Base-by-base conservation (phyloP, 1,140 invertebrate genomes). In the Tenebrio molitor region DNA sequence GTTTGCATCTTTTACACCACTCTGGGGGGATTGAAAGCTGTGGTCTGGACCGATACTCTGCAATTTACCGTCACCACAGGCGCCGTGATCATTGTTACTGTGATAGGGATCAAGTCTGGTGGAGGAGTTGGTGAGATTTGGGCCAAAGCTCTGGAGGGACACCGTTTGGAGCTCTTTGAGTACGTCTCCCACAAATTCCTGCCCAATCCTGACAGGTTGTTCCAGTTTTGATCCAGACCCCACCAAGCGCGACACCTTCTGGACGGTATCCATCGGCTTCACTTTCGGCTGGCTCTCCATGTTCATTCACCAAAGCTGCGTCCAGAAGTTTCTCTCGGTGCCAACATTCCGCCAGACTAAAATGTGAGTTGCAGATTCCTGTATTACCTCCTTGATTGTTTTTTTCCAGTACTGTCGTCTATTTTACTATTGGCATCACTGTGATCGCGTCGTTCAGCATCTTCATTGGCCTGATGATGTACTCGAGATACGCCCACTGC, bases 1-100 rank as follows among this genome's bases (percentile, higher is more conserved):
- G 87, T 92, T 3, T 94, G 92, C 81, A 92, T 92, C 6, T 91
- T 94, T 69, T 93, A 95, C 75, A 93, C 92, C 4, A 88, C 91
- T 7, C 81, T 94, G 19, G 91, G 91, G 36, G 92, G 92, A 0
- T 82, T 94, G 69, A 89, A 92, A 82, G 91, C 92, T 3, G 90
- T 94, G 16, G 87, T 93, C 58, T 89, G 89, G 86, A 88, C 92
- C 8, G 91, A 92, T 71, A 89, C 90, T 0, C 83, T 92, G 23
- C 92, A 93, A 74, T 86, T 89, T 23, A 83, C 87, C 34, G 82
- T 92, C 8, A 92, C 92, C 76, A 80, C 91, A 63, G 88, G 86
- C 36, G 89, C 91, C 15, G 87, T 93, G 5, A 78, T 91, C 0
- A 84, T 86, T 1, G 86, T 93, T 39, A 80, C 89, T 15, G 81